Percentiles rank a stretch among this genome's conserved stretches.
Conservation (phyloP, 2,888 invertebrate genomes). For the Oligia strigilis region DNA sequence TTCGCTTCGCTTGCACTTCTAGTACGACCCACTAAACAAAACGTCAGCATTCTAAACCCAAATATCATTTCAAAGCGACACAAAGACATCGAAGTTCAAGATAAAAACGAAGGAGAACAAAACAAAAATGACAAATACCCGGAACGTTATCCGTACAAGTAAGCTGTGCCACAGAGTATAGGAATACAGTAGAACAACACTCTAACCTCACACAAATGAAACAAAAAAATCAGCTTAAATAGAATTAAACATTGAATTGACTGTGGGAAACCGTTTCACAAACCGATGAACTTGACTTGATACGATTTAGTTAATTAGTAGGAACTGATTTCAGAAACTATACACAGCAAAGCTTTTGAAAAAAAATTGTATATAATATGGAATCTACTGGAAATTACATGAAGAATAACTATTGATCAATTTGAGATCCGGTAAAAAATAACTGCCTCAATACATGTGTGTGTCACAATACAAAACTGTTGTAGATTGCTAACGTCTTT, state of each 20-base stretch:
- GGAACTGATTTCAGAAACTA: background rate
- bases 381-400: background rate
- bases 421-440: background rate
- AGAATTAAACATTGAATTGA: background rate
- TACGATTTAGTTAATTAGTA: background rate
- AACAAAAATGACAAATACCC: conserved; percentile 67
- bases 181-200: conserved; percentile 12
- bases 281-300: no score
- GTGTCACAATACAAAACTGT: background rate
- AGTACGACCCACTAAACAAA: conserved; percentile 24
- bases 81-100: conserved; percentile 52
- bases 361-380: no score
- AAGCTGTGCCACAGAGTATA: conserved; percentile 15
- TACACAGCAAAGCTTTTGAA: background rate
- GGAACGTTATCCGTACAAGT: conserved; percentile 49
- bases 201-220: background rate
- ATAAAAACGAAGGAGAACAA: conserved; percentile 54
- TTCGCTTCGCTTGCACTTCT: conserved; percentile 11
- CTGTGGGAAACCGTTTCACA: no score
- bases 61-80: conserved; percentile 51
- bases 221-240: no score
- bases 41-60: conserved; percentile 37
- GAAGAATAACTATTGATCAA: background rate
- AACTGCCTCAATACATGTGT: background rate
- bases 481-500: background rate